These are phyloP conservation scores for Dryas iulia DNA, from an alignment of 1,140 invertebrate species.

Conservation along the genomic window DNA sequence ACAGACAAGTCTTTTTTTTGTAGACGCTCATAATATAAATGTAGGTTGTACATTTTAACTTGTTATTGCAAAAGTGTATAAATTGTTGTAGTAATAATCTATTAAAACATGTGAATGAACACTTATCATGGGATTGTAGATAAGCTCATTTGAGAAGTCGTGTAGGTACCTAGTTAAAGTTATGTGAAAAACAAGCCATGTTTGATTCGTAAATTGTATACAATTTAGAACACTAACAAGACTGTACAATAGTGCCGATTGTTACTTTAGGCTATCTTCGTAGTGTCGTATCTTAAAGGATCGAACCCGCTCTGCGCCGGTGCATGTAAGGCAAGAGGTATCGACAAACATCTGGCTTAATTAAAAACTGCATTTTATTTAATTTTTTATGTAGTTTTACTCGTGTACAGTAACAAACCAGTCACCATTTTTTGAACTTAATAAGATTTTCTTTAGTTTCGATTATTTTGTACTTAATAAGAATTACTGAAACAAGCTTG, in stretches of 20 bases:
- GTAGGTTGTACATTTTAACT: no score
- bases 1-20: no score
- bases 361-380: slow-evolving; percentile 20
- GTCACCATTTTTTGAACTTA: no score
- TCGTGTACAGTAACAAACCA: background rate
- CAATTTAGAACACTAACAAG: slow-evolving; percentile 26
- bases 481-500: no score
- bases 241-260: slow-evolving; percentile 20
- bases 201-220: slow-evolving; percentile 22
- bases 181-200: slow-evolving; percentile 19
- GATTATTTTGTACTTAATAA: no score
- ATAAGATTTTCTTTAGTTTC: no score
- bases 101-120: background rate
- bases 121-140: background rate
- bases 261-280: slow-evolving; percentile 27
- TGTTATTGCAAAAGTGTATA: background rate
- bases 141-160: slow-evolving; percentile 7
- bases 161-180: slow-evolving; percentile 1
- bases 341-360: slow-evolving; percentile 12
- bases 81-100: background rate
- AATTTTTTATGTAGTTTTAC: background rate
- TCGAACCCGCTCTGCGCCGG: slow-evolving; percentile 11
- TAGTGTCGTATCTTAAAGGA: slow-evolving; percentile 25
- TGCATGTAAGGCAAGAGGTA: slow-evolving; percentile 19
- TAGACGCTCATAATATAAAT: no score